phyloP scores from a whole-genome alignment of 2,888 invertebrate genomes.

The Malacosoma neustria region DNA sequence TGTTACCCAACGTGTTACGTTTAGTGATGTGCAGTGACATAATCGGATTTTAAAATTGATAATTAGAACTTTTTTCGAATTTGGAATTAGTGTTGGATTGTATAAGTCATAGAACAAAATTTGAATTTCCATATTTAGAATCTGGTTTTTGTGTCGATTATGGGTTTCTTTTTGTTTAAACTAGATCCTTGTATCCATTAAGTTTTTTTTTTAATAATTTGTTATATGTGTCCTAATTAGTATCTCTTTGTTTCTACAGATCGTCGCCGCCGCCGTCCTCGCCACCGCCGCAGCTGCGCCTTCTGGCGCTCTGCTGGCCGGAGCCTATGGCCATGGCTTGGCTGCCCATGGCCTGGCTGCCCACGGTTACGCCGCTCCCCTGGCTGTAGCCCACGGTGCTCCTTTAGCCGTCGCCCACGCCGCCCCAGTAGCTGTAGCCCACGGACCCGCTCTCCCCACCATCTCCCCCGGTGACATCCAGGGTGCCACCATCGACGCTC shows the following conservation, averaged over 20 bases:
- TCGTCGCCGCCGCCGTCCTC: constrained; percentile 71
- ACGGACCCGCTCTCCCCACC: constrained; percentile 45
- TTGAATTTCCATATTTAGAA: too few relatives aligned
- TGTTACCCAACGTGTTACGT: constrained; percentile 19
- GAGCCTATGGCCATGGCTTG: constrained; percentile 36
- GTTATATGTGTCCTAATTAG: constrained; percentile 17
- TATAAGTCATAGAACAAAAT: too few relatives aligned
- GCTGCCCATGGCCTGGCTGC: constrained; percentile 25
- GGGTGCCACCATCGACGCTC: constrained; percentile 62
- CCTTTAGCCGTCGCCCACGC: constrained; percentile 33
- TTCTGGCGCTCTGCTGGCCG: constrained; percentile 50
- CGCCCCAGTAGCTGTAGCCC: constrained; percentile 31
- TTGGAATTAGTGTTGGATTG: too few relatives aligned
- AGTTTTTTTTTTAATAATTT: constrained; percentile 2
- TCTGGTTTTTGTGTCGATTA: too few relatives aligned
- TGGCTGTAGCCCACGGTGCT: constrained; percentile 32
- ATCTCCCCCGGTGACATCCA: constrained; percentile 62
- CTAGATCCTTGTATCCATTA: too few relatives aligned
- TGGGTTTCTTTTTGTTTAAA: too few relatives aligned
- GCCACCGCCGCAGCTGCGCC: constrained; percentile 62
- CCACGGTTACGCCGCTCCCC: constrained; percentile 28
- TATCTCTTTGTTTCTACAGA: constrained; percentile 46
- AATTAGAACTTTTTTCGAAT: constrained; percentile 1
- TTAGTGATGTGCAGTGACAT: constrained; percentile 16
- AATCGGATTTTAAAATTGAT: constrained; percentile 6